Evolutionary conservation across 2,797 vertebrate genomes (phyloP).

Genomic region (Cyclura pinguis): DNA sequence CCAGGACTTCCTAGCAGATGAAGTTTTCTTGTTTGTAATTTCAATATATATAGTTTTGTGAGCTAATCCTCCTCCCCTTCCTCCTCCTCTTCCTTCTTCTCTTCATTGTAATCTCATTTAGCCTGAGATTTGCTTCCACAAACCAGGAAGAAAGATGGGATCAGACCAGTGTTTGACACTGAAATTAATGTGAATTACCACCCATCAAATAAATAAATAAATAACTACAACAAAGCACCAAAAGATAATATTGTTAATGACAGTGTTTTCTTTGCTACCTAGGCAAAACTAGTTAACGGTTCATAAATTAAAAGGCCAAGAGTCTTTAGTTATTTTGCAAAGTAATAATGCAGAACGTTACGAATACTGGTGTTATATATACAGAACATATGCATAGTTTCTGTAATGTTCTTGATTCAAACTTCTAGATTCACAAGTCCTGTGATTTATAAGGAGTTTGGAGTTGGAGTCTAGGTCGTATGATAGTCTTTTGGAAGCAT

Average conservation of each 20-base stretch:
- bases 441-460: not conserved
- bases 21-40: too few relatives aligned
- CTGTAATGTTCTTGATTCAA: not conserved
- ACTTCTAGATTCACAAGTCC: not conserved
- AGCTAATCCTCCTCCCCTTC: not conserved
- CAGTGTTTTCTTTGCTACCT: not conserved
- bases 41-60: not conserved
- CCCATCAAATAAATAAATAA: not conserved
- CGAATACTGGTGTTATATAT: not conserved
- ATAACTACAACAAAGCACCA: conserved; percentile 20
- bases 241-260: conserved; percentile 19
- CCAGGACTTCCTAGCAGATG: too few relatives aligned
- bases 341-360: not conserved
- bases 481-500: not conserved
- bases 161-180: not conserved
- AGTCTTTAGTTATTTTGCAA: conserved; percentile 15
- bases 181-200: conserved; percentile 29
- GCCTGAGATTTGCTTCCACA: not conserved
- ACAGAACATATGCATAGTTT: not conserved
- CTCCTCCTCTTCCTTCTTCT: not conserved
- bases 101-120: not conserved
- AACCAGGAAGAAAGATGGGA: conserved; percentile 22
- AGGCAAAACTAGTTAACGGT: not conserved
- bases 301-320: not conserved
- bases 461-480: not conserved